Evolutionary conservation across 1,140 invertebrate genomes (phyloP), one percentile per base, ranked within the genome.

Genomic region (Cydia fagiglandana): DNA sequence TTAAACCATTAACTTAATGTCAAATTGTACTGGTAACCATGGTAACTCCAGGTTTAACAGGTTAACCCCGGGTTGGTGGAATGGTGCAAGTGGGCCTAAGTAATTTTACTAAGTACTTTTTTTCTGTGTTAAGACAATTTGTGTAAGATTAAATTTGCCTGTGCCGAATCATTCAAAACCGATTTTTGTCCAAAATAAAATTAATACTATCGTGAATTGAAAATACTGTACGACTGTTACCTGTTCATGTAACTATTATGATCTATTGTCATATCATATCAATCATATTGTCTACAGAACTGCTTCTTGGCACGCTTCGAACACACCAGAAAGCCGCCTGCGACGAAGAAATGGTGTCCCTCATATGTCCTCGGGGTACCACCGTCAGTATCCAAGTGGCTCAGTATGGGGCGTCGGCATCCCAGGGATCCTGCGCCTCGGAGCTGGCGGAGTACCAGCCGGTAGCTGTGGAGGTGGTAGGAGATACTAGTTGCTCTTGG

Each of bases 311-410:
- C 53, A 98, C 97, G 15, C 93, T 99, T 78, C 95, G 96, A 83
- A 98, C 97, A 74, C 97, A 97, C 91, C 97, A 98, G 88, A 95
- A 96, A 81, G 96, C 96, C 4, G 96, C 96, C 3, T 99, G 98
- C 91, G 97, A 98, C 86, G 96, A 97, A 74, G 96, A 98, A 83
- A 94, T 95, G 83, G 95, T 98, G 88, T 95, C 95, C 24, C 94
- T 98, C 61, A 95, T 95, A 78, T 98, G 98, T 93, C 97, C 97
- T 13, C 91, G 95, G 5, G 96, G 97, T 47, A 98, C 98, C 2
- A 96, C 96, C 76, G 98, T 98, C 81, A 96, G 96, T 76, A 96
- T 98, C 76, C 96, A 98, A 85, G 94, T 97, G 79, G 97, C 97
- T 5, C 93, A 93, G 80, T 93, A 93, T 74, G 92, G 93, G 15